Evolutionary conservation across 2,113 vertebrate genomes (phyloP).

Genomic region (Pseudopipra pipra): DNA sequence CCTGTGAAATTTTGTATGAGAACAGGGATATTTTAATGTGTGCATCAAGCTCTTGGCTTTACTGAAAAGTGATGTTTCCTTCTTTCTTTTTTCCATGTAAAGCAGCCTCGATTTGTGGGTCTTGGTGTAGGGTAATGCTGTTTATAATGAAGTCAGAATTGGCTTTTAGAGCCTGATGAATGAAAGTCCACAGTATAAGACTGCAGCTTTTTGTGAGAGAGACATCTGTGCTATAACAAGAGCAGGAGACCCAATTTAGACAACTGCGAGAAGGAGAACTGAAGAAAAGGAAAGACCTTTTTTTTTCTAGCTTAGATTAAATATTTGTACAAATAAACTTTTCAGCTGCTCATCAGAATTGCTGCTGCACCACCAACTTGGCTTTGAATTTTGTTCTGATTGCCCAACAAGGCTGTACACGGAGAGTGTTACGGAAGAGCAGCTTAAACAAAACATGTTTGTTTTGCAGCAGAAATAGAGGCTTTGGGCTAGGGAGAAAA

Average conservation of each 20-base stretch:
- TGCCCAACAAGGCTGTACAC: slow-evolving; percentile 59
- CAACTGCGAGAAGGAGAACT: slow-evolving; percentile 60
- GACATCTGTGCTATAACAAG: slow-evolving; percentile 74
- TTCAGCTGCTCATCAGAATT: slow-evolving; percentile 72
- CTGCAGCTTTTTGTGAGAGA: slow-evolving; percentile 71
- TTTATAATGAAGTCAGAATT: slow-evolving; percentile 66
- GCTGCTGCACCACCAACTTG: slow-evolving; percentile 69
- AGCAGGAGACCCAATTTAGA: slow-evolving; percentile 67
- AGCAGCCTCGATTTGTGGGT: slow-evolving; percentile 24
- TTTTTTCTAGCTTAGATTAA: slow-evolving; percentile 64
- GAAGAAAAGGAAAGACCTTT: slow-evolving; percentile 65
- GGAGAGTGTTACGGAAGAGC: slow-evolving; percentile 54
- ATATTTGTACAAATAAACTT: slow-evolving; percentile 74
- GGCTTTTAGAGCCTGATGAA: slow-evolving; percentile 71
- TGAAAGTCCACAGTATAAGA: slow-evolving; percentile 70
- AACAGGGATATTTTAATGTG: background rate
- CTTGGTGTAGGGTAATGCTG: slow-evolving; percentile 60
- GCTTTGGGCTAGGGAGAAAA: slow-evolving; percentile 21
- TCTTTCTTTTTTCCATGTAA: slow-evolving; percentile 11
- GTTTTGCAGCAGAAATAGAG: slow-evolving; percentile 44
- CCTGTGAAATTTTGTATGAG: background rate
- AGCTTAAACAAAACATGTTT: slow-evolving; percentile 66
- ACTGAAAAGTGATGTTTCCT: background rate
- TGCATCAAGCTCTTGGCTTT: background rate
- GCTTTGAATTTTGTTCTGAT: slow-evolving; percentile 67